phyloP scores from a whole-genome alignment of 2,797 vertebrate genomes.

The Artibeus lituratus region DNA sequence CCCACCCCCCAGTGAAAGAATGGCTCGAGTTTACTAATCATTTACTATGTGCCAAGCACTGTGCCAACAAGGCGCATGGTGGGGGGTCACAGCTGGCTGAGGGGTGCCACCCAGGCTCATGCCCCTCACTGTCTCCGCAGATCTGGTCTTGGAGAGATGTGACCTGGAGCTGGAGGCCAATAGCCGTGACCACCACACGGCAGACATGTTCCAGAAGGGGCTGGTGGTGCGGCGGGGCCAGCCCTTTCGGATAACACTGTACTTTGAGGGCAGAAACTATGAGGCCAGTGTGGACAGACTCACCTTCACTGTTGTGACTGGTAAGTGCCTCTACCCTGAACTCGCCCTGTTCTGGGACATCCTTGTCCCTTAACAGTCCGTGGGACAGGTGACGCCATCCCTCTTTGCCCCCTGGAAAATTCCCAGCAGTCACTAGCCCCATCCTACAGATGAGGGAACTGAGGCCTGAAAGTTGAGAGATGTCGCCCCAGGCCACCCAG shows the following conservation, averaged over 20 bases:
- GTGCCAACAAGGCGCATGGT: background rate
- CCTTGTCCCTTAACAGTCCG: background rate
- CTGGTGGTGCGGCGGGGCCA: slow-evolving; percentile 93
- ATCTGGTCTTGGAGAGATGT: slow-evolving; percentile 86
- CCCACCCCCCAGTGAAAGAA: background rate
- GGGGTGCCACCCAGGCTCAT: background rate
- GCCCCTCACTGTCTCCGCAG: slow-evolving; percentile 69
- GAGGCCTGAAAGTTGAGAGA: background rate
- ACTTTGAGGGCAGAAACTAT: slow-evolving; percentile 85
- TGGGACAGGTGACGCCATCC: background rate
- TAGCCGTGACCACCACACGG: slow-evolving; percentile 88
- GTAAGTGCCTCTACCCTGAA: slow-evolving; percentile 76
- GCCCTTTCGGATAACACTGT: slow-evolving; percentile 86
- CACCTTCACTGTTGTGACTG: slow-evolving; percentile 86
- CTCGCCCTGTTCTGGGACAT: background rate
- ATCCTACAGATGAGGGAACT: background rate
- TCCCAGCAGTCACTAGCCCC: background rate
- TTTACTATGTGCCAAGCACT: background rate
- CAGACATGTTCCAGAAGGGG: slow-evolving; percentile 82
- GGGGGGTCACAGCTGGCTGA: background rate
- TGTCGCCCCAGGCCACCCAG: background rate
- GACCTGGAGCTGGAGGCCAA: slow-evolving; percentile 89
- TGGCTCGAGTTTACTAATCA: background rate
- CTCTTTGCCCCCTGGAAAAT: background rate
- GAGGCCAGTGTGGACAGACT: slow-evolving; percentile 86